These are phyloP conservation scores for Drosophila sp. DNA, from an alignment of 1,140 invertebrate species.

Conservation along the genomic window DNA sequence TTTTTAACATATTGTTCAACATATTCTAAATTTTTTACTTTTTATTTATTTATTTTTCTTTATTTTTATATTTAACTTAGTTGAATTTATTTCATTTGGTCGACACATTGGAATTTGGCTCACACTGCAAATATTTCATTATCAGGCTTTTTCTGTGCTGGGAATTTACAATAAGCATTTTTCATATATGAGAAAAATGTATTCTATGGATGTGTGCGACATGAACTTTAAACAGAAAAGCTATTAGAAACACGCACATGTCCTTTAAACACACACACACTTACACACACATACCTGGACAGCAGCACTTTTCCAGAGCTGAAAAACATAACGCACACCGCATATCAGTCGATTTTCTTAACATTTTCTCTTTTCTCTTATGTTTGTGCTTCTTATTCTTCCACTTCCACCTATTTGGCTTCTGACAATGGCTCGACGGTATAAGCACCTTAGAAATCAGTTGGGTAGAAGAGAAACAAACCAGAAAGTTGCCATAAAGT, in stretches of 20 bases:
- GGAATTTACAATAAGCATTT: constrained; percentile 29
- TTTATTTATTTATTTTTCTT: constrained; percentile 1
- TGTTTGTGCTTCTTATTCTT: constrained; percentile 46
- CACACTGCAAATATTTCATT: constrained; percentile 43
- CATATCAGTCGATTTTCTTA: constrained; percentile 38
- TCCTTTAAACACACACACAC: constrained; percentile 23
- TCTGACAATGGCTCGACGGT: constrained; percentile 43
- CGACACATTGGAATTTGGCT: constrained; percentile 28
- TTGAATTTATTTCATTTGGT: constrained; percentile 39
- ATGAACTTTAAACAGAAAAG: constrained; percentile 36
- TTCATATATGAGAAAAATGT: not conserved
- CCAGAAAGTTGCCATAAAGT: constrained; percentile 1
- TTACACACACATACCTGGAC: constrained; percentile 8
- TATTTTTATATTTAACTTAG: constrained; percentile 6
- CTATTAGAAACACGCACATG: constrained; percentile 50
- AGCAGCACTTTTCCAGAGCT: constrained; percentile 40
- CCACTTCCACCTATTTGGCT: constrained; percentile 55
- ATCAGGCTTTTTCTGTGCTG: constrained; percentile 15
- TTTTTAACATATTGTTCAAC: constrained; percentile 62
- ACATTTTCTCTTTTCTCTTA: constrained; percentile 19
- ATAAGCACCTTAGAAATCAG: constrained; percentile 61
- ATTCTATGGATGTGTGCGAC: constrained; percentile 2
- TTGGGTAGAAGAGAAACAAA: constrained; percentile 36
- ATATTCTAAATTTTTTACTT: constrained; percentile 49
- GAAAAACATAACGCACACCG: constrained; percentile 43